These are phyloP conservation scores for Noctua fimbriata DNA, from an alignment of 2,888 invertebrate species.

Conservation along the genomic window DNA sequence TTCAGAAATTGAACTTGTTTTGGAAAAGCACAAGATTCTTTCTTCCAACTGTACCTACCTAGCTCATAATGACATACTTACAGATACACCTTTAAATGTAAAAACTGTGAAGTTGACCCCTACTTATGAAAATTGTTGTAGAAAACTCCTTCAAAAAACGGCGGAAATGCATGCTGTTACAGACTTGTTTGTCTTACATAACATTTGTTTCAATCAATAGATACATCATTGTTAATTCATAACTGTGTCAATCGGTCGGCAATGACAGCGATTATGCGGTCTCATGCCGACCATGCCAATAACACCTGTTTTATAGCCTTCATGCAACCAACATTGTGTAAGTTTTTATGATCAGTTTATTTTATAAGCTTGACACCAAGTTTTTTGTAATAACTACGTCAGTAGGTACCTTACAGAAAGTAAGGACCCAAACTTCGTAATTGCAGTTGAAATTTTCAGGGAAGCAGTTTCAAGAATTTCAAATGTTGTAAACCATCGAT, in stretches of 20 bases:
- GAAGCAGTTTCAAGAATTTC: not conserved
- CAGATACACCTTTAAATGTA: not conserved
- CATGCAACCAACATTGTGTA: not conserved
- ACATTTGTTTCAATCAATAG: not conserved
- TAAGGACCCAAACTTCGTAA: not conserved
- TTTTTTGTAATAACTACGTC: not conserved
- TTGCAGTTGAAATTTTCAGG: not conserved
- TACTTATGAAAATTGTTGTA: not conserved
- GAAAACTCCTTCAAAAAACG: not conserved
- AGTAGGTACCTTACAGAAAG: not conserved
- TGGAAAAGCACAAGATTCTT: not conserved
- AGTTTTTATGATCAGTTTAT: constrained; percentile 4
- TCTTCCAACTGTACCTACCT: not conserved
- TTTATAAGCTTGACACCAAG: not conserved
- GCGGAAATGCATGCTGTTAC: not conserved
- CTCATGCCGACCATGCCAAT: constrained; percentile 43
- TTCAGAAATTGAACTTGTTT: not conserved
- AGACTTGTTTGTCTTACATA: not conserved
- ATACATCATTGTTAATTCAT: constrained; percentile 15
- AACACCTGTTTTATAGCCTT: constrained; percentile 36
- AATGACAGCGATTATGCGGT: constrained; percentile 45
- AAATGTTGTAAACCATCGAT: not conserved
- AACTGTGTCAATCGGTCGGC: constrained; percentile 49
- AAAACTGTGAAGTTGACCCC: not conserved
- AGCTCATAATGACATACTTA: not conserved